Percentiles rank a stretch among this genome's conserved stretches.
Evolutionary conservation across 1,140 invertebrate species (phyloP).

Genomic region (Solenopsis invicta): DNA sequence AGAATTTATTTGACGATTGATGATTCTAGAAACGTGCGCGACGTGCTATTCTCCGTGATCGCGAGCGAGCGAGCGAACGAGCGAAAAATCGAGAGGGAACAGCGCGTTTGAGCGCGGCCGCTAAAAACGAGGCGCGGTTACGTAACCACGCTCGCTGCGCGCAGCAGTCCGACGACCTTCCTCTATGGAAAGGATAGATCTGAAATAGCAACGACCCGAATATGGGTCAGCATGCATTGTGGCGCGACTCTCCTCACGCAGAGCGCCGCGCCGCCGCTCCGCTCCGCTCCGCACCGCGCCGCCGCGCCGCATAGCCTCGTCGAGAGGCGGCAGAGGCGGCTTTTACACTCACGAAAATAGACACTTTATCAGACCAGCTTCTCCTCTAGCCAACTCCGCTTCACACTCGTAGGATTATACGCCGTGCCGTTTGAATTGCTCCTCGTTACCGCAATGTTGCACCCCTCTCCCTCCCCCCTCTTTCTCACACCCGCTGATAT

Average conservation of each 20-base stretch:
- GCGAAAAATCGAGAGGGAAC: slow-evolving; percentile 46
- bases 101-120: slow-evolving; percentile 70
- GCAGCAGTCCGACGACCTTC: slow-evolving; percentile 84
- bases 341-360: slow-evolving; percentile 80
- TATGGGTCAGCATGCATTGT: slow-evolving; percentile 87
- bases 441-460: slow-evolving; percentile 61
- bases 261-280: slow-evolving; percentile 67
- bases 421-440: slow-evolving; percentile 63
- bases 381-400: slow-evolving; percentile 67
- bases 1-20: not conserved
- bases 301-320: slow-evolving; percentile 35
- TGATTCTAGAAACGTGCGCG: not conserved
- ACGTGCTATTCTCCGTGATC: slow-evolving; percentile 11
- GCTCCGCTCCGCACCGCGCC: slow-evolving; percentile 66
- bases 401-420: slow-evolving; percentile 57
- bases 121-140: slow-evolving; percentile 82
- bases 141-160: slow-evolving; percentile 75
- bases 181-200: slow-evolving; percentile 87
- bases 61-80: slow-evolving; percentile 14
- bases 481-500: not conserved
- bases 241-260: slow-evolving; percentile 84
- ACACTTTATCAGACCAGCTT: slow-evolving; percentile 79
- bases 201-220: slow-evolving; percentile 87
- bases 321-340: slow-evolving; percentile 66
- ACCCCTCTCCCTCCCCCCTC: not conserved